These are phyloP conservation scores for Macrophya annulata DNA, from an alignment of 2,888 invertebrate genomes.

Conservation along the genomic window DNA sequence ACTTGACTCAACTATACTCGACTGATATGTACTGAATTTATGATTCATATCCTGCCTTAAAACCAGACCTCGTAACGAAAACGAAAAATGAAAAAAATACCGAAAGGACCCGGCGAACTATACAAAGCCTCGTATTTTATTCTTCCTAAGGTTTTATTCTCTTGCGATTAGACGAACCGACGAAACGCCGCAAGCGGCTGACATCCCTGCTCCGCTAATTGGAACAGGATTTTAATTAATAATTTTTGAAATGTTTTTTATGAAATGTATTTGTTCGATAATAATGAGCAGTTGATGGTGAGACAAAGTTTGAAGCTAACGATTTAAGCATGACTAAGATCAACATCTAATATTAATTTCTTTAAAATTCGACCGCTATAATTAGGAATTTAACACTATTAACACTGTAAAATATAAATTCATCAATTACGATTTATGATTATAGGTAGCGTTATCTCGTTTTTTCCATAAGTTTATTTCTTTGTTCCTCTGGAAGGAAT, in stretches of 20 bases:
- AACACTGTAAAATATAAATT: neutral
- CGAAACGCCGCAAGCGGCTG: neutral
- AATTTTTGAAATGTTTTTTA: neutral
- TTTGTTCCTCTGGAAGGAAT: neutral
- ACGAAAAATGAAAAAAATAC: neutral
- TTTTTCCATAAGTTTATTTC: neutral
- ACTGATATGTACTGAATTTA: neutral
- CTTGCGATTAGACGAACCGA: neutral
- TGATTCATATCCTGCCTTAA: conserved; percentile 39
- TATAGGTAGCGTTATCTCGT: neutral
- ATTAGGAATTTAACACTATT: neutral
- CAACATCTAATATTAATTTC: neutral
- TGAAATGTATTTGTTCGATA: neutral
- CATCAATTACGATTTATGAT: neutral
- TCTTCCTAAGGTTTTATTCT: neutral
- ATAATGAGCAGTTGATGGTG: neutral
- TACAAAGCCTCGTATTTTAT: neutral
- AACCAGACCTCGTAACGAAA: conserved; percentile 2
- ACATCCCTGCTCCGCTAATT: neutral
- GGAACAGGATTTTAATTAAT: neutral
- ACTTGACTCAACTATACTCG: neutral
- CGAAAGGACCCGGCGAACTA: neutral
- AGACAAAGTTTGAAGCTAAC: neutral
- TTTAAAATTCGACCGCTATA: neutral
- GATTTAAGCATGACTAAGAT: neutral